Evolutionary conservation across 2,888 invertebrate species (phyloP).

Genomic region (Tenthredo notha): DNA sequence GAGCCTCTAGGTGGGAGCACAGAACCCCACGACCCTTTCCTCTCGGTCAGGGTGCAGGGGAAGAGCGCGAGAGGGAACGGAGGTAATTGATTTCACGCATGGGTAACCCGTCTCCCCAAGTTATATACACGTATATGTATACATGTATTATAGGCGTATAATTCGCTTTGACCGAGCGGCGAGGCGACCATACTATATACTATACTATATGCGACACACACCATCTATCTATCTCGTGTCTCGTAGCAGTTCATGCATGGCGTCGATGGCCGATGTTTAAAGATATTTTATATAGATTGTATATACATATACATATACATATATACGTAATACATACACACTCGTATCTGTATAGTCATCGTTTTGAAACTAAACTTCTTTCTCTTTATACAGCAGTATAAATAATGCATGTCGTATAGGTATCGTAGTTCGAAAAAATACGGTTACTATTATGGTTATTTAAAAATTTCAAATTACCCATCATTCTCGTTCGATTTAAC

Average conservation of each 20-base stretch:
- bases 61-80: constrained; percentile 57
- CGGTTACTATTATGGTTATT: not conserved
- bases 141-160: constrained; percentile 42
- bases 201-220: constrained; percentile 2
- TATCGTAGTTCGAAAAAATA: not conserved
- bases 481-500: not conserved
- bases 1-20: constrained; percentile 38
- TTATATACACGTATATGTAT: constrained; percentile 28
- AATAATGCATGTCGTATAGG: not conserved
- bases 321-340: not conserved
- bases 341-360: not conserved
- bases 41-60: constrained; percentile 1
- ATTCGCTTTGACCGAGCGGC: constrained; percentile 28
- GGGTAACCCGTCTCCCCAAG: constrained; percentile 60
- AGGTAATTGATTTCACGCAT: constrained; percentile 74
- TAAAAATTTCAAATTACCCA: not conserved
- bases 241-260: constrained; percentile 34
- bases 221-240: constrained; percentile 8
- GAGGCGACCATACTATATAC: constrained; percentile 21
- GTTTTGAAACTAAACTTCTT: not conserved
- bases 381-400: not conserved
- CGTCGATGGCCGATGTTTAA: constrained; percentile 24
- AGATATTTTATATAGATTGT: not conserved
- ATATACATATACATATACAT: not conserved
- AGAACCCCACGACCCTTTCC: constrained; percentile 33